A percentile compares a stretch with the other conserved stretches of the same genome.
Evolutionary conservation across 2,797 vertebrate species (phyloP).

Genomic region (Trachops cirrhosus): DNA sequence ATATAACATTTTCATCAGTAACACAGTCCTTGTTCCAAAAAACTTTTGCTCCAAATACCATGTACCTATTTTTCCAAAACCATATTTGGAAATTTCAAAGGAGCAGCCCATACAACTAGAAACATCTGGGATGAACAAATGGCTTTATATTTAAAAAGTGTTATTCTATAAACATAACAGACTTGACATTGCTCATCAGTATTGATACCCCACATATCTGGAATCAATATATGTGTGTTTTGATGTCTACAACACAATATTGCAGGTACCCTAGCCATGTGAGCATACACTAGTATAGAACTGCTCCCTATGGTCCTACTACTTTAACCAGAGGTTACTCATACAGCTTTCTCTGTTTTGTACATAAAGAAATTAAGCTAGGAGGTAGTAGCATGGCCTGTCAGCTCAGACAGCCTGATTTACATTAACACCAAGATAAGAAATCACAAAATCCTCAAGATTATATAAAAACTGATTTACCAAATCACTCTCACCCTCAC

Average conservation of each 20-base stretch:
- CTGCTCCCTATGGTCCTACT: neutral
- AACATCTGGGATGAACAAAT: slow-evolving; percentile 47
- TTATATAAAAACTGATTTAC: neutral
- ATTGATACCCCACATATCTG: too few relatives aligned
- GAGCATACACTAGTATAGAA: neutral
- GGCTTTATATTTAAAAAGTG: slow-evolving; percentile 44
- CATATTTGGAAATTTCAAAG: slow-evolving; percentile 64
- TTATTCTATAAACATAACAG: neutral
- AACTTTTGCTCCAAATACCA: slow-evolving; percentile 52
- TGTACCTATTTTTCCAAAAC: slow-evolving; percentile 56
- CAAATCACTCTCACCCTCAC: neutral
- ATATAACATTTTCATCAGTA: slow-evolving; percentile 63
- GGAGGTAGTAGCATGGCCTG: neutral
- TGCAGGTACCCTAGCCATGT: neutral
- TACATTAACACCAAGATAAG: neutral
- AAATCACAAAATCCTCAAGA: slow-evolving; percentile 29
- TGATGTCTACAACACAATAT: neutral
- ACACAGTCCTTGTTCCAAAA: slow-evolving; percentile 42
- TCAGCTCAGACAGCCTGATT: neutral
- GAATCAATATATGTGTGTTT: neutral
- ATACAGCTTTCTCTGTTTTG: neutral
- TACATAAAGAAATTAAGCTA: slow-evolving; percentile 1
- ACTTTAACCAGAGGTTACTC: slow-evolving; percentile 13
- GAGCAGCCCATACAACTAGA: slow-evolving; percentile 39
- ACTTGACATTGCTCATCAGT: neutral